These are phyloP conservation scores for Oedothorax gibbosus DNA, from an alignment of 1,140 invertebrate genomes.

Conservation along the genomic window DNA sequence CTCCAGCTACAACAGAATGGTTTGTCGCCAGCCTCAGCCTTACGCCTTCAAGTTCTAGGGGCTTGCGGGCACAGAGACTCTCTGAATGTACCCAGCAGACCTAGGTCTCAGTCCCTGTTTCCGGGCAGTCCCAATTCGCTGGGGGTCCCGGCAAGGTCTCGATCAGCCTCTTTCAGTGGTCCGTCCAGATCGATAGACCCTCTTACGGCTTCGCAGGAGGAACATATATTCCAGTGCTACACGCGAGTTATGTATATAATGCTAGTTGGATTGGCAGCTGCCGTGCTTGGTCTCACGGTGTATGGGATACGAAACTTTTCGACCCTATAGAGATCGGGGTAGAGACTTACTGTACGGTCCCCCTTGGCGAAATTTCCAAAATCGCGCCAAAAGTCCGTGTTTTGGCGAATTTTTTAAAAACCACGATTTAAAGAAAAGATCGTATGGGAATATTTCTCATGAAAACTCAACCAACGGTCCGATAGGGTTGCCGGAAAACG, in stretches of 20 bases:
- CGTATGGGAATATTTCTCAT: no score
- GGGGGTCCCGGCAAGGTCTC: slow-evolving; percentile 18
- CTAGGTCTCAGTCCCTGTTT: slow-evolving; percentile 46
- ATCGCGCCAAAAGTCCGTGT: no score
- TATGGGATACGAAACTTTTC: slow-evolving; percentile 29
- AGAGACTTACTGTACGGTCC: background rate
- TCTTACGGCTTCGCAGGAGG: slow-evolving; percentile 24
- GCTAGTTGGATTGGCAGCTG: slow-evolving; percentile 45
- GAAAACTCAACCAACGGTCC: no score
- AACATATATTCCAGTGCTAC: slow-evolving; percentile 48
- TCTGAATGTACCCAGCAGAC: slow-evolving; percentile 7
- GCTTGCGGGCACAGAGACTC: slow-evolving; percentile 37
- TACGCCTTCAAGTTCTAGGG: slow-evolving; percentile 25
- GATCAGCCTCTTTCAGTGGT: slow-evolving; percentile 29
- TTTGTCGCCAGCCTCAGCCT: background rate
- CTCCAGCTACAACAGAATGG: slow-evolving; percentile 35
- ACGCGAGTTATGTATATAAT: slow-evolving; percentile 51
- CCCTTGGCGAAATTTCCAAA: no score
- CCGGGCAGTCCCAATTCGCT: slow-evolving; percentile 41
- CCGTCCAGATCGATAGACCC: background rate
- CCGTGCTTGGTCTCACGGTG: background rate
- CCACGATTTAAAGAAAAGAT: no score
- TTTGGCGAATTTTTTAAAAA: no score
- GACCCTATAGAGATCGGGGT: background rate
- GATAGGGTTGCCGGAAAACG: no score